Evolutionary conservation across 2,888 invertebrate genomes (phyloP).

Genomic region (Sepioteuthis lessoniana): DNA sequence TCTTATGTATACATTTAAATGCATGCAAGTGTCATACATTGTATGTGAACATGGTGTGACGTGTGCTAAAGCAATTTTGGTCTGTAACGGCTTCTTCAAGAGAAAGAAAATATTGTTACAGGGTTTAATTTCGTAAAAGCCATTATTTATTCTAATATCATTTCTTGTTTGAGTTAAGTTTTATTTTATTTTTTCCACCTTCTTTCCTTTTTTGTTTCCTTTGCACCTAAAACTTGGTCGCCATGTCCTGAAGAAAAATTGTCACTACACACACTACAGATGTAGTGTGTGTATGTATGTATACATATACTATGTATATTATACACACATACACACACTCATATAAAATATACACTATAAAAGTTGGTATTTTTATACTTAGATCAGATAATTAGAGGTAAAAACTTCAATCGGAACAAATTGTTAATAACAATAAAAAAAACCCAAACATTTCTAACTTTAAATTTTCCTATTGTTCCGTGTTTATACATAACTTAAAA

Average conservation of each 20-base stretch:
- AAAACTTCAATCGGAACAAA: neutral
- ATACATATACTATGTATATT: constrained; percentile 8
- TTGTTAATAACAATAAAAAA: neutral
- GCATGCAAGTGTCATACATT: neutral
- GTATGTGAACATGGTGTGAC: neutral
- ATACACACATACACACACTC: constrained; percentile 33
- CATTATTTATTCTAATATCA: neutral
- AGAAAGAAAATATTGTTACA: neutral
- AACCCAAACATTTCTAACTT: too few relatives aligned
- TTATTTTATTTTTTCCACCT: neutral
- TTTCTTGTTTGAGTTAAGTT: neutral
- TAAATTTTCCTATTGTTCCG: too few relatives aligned
- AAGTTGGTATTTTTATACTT: neutral
- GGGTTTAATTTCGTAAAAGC: neutral
- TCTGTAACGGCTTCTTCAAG: neutral
- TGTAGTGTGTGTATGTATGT: constrained; percentile 33
- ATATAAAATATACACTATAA: neutral
- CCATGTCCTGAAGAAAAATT: neutral
- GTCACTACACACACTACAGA: neutral
- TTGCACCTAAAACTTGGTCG: neutral
- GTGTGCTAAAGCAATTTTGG: neutral
- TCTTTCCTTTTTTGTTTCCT: neutral
- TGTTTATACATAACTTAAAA: too few relatives aligned
- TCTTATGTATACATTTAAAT: constrained; percentile 1
- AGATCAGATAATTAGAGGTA: neutral